These are phyloP conservation scores for Trachymyrmex cornetzi DNA, from an alignment of 1,140 invertebrate genomes.

Conservation along the genomic window DNA sequence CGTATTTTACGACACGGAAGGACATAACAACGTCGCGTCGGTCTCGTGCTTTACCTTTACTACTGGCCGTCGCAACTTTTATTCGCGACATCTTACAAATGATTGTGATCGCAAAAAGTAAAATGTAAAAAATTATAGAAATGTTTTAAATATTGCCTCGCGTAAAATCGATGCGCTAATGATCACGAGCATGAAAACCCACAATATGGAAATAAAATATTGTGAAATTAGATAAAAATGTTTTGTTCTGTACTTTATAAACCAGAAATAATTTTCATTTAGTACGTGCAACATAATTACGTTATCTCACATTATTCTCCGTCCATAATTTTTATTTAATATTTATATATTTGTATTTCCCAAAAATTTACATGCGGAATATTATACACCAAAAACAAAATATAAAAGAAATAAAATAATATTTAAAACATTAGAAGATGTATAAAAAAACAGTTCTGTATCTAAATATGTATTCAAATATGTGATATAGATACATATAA, in stretches of 20 bases:
- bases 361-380: constrained; percentile 14
- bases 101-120: neutral
- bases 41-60: constrained; percentile 48
- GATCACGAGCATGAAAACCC: neutral
- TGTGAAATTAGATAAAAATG: neutral
- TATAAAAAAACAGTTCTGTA: too few relatives aligned
- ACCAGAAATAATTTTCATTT: constrained; percentile 32
- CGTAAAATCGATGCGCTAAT: neutral
- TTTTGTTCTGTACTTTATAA: neutral
- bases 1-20: constrained; percentile 53
- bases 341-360: neutral
- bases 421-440: neutral
- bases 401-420: constrained; percentile 5
- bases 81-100: constrained; percentile 26
- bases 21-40: constrained; percentile 31
- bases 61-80: constrained; percentile 40
- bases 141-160: neutral
- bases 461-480: neutral
- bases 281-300: neutral
- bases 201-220: neutral
- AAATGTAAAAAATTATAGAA: constrained; percentile 18
- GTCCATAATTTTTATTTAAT: neutral
- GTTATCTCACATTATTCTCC: neutral
- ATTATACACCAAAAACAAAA: neutral
- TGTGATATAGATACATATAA: neutral